Base-by-base conservation (phyloP, 2,888 invertebrate species). In the Hirtodrosophila alboralis region DNA sequence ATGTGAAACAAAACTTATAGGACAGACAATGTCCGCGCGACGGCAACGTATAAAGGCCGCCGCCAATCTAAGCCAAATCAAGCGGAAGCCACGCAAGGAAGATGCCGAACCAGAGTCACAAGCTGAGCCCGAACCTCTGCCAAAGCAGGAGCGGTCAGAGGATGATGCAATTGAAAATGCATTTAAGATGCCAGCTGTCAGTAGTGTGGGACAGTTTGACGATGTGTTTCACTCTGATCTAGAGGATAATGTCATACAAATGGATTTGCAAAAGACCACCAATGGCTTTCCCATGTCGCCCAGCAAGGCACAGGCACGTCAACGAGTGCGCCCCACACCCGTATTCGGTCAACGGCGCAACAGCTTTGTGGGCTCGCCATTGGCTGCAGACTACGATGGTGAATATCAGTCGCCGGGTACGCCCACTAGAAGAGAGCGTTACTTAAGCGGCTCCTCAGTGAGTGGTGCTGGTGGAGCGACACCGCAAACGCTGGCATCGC, bases 1-100 rank as follows among this genome's bases (percentile, higher is more conserved):
- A 71, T 57, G 71, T 58, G 58, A 66, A 62, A 64, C 9, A n/a
- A 37, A 4, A 60, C 21, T 36, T 1, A 52, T 14, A 47, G 30
- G 10, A 30, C 1, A 8, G 40, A 48, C 28, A 48, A 94, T 94
- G 94, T 92, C 94, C 51, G 92, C 93, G 38, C 91, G 95, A 90
- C 90, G 95, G 84, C 93, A 94, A 43, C 92, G 95, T 89, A 94
- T 95, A 76, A 95, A 95, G 92, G 94, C 93, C 53, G 92, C 94
- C 75, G 94, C 94, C 36, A 93, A 94, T 64, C 91, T 95, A 67
- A 44, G 65, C 9, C 71, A 66, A 28, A 64, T 81, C 4, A 81
- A 81, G 40, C 75, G 81, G 2, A 81, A 81, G 26, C 49, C 69
- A 6, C 73, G 75, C 3, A 79, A 47, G 14, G 80, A 80, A 26